Evolutionary conservation across 2,797 vertebrate species (phyloP).

Genomic region (Mormyrus hasselquistii): DNA sequence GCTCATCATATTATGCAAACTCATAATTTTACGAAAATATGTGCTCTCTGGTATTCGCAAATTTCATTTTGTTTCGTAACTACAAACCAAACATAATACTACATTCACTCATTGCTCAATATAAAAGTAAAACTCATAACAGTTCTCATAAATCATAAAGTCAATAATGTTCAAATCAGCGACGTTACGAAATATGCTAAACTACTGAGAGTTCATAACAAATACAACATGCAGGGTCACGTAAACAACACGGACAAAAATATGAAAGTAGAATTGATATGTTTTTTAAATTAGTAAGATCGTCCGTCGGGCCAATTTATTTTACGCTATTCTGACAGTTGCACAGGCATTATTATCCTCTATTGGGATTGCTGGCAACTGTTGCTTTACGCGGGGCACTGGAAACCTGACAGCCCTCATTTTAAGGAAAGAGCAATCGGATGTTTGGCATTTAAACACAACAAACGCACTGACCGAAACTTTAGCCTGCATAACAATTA

Average conservation of each 20-base stretch:
- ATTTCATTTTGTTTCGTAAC: not conserved
- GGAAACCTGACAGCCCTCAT: not conserved
- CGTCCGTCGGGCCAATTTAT: not conserved
- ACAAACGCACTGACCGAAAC: slow-evolving; percentile 12
- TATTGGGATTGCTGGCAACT: not conserved
- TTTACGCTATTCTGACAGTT: not conserved
- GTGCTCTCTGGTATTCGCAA: not conserved
- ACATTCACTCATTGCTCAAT: not conserved
- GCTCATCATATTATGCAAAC: not conserved
- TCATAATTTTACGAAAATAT: not conserved
- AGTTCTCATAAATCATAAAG: not conserved
- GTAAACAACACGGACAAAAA: not conserved
- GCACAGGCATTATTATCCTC: not conserved
- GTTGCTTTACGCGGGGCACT: not conserved
- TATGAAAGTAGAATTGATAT: not conserved
- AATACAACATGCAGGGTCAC: not conserved
- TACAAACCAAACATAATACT: not conserved
- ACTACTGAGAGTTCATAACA: not conserved
- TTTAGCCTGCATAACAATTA: slow-evolving; percentile 17
- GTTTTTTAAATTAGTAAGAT: not conserved
- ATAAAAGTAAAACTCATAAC: not conserved
- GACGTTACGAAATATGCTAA: not conserved
- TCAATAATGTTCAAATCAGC: not conserved
- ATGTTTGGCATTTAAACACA: slow-evolving; percentile 13
- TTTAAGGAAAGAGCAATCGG: slow-evolving; percentile 4